phyloP scores from a whole-genome alignment of 1,140 invertebrate species.

The Lordiphosa clarofinis region DNA sequence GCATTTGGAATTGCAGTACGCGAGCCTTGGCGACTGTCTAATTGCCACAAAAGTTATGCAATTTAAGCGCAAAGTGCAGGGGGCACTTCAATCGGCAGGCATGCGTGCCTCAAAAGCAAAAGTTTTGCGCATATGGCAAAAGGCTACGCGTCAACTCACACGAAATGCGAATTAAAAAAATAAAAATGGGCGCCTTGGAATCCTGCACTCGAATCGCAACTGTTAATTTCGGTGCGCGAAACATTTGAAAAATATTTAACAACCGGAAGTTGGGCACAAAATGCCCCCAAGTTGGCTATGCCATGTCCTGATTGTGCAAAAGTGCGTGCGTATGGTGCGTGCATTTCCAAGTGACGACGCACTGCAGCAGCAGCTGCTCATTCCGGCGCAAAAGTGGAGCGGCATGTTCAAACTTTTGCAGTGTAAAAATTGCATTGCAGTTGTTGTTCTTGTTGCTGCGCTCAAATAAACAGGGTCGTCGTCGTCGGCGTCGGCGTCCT shows the following conservation, averaged over 20 bases:
- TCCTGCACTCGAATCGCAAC: constrained; percentile 5
- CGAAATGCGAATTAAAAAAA: constrained; percentile 71
- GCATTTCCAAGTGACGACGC: constrained; percentile 26
- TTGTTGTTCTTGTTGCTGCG: constrained; percentile 39
- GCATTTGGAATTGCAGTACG: constrained; percentile 24
- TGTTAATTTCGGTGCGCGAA: constrained; percentile 6
- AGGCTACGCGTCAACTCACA: constrained; percentile 75
- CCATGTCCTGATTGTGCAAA: constrained; percentile 62
- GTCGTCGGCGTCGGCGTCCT: constrained; percentile 18
- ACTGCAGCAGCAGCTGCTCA: constrained; percentile 42
- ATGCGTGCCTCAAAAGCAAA: constrained; percentile 65
- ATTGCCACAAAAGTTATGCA: constrained; percentile 75
- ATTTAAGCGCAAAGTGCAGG: constrained; percentile 71
- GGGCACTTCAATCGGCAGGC: constrained; percentile 53
- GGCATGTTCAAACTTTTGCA: constrained; percentile 71
- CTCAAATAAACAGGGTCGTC: constrained; percentile 72
- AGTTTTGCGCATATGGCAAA: constrained; percentile 66
- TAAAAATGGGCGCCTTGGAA: constrained; percentile 11
- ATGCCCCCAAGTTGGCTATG: constrained; percentile 16
- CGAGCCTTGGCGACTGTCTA: constrained; percentile 35
- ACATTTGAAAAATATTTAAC: constrained; percentile 14
- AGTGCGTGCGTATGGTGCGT: constrained; percentile 64
- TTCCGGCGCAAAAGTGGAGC: constrained; percentile 67
- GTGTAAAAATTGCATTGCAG: constrained; percentile 71
- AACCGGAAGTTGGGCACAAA: constrained; percentile 53